These are phyloP conservation scores for Eumaeus atala DNA, from an alignment of 1,140 invertebrate species.

Conservation along the genomic window DNA sequence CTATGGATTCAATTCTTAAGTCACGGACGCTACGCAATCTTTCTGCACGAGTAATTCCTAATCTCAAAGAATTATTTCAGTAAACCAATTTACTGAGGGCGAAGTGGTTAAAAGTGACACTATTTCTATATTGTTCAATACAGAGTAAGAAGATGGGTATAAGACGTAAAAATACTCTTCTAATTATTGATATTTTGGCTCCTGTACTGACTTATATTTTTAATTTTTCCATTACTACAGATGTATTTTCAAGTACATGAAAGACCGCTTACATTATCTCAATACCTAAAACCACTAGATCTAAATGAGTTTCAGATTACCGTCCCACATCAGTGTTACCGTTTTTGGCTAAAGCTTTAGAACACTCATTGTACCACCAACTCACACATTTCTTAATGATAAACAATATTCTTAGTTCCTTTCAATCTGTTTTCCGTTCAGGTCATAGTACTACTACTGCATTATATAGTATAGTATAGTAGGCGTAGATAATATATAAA, in stretches of 20 bases:
- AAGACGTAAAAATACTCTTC: not conserved
- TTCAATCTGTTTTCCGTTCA: not conserved
- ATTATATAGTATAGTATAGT: too few species aligned
- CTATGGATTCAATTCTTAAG: too few species aligned
- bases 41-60: not conserved
- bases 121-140: not conserved
- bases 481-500: too few species aligned
- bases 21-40: too few species aligned
- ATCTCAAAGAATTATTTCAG: too few species aligned
- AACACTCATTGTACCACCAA: not conserved
- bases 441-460: not conserved
- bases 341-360: slow-evolving; percentile 4
- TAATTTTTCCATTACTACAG: not conserved
- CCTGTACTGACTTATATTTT: not conserved
- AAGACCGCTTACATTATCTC: not conserved
- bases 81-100: not conserved
- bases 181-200: not conserved
- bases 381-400: not conserved
- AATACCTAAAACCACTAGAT: not conserved
- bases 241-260: slow-evolving; percentile 1
- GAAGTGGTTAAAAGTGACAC: not conserved
- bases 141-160: not conserved
- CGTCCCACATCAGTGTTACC: slow-evolving; percentile 8
- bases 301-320: slow-evolving; percentile 1
- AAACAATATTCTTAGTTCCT: not conserved